Evolutionary conservation across 2,113 vertebrate genomes (phyloP).

Genomic region (Ceyx cyanopectus): DNA sequence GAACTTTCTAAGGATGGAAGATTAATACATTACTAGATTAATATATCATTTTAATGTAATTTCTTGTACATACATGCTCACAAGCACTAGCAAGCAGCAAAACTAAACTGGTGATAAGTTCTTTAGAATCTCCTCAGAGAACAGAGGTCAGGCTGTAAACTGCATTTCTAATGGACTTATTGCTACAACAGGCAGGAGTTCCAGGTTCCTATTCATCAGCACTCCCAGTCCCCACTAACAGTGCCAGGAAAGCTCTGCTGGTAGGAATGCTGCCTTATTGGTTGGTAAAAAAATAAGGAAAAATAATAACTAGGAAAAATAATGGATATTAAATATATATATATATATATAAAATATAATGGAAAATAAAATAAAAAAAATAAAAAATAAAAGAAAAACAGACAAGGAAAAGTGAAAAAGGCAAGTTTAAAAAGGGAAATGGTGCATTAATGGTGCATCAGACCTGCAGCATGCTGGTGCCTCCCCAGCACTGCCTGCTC

Average conservation of each 20-base stretch:
- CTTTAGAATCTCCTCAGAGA: conserved; percentile 6
- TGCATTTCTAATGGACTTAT: background rate
- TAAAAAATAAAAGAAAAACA: background rate
- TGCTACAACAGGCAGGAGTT: background rate
- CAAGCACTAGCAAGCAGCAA: background rate
- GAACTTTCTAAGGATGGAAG: background rate
- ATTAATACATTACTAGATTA: conserved; percentile 4
- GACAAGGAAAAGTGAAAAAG: background rate
- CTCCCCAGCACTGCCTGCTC: background rate
- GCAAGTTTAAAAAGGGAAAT: background rate
- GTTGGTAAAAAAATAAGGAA: background rate
- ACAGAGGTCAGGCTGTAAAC: background rate
- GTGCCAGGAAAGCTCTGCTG: background rate
- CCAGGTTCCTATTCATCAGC: background rate
- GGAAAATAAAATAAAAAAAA: background rate
- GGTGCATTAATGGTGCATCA: background rate
- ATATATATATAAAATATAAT: too few species aligned
- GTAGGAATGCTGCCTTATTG: background rate
- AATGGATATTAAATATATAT: too few species aligned
- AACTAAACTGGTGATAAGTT: background rate
- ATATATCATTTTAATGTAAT: background rate
- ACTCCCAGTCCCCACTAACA: background rate
- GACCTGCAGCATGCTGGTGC: background rate
- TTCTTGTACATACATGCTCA: background rate
- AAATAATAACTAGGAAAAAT: too few species aligned